Evolutionary conservation across 2,797 vertebrate genomes (phyloP).

Genomic region (Oryzias sinensis): DNA sequence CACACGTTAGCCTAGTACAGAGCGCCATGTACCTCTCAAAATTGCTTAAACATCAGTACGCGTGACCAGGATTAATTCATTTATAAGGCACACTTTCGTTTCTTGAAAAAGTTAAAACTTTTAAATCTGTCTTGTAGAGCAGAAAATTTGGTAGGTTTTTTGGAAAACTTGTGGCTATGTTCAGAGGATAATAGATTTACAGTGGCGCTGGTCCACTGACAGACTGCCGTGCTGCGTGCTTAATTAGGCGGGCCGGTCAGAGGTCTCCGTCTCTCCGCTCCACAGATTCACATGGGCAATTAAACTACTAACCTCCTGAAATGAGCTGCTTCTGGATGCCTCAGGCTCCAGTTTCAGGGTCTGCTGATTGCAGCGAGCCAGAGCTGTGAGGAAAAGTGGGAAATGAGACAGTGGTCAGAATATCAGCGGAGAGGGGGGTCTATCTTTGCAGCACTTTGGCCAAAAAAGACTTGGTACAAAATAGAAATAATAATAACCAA

Average conservation of each 20-base stretch:
- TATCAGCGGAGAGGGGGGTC: neutral
- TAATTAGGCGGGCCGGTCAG: conserved; percentile 80
- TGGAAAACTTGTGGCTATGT: neutral
- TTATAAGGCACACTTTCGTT: no score
- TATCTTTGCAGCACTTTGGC: no score
- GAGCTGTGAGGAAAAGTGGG: conserved; percentile 67
- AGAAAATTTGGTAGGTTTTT: no score
- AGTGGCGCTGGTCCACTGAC: neutral
- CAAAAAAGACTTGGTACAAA: no score
- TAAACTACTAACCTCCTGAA: conserved; percentile 83
- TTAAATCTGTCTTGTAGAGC: no score
- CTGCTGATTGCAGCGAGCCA: conserved; percentile 58
- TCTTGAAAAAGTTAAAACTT: no score
- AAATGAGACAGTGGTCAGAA: conserved; percentile 7
- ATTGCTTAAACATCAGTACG: no score
- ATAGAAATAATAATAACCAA: no score
- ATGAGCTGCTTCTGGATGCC: conserved; percentile 79
- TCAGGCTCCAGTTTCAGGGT: conserved; percentile 75
- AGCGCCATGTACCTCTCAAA: no score
- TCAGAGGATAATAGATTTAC: conserved; percentile 1
- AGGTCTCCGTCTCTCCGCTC: conserved; percentile 67
- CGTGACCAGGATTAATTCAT: no score
- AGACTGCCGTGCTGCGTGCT: conserved; percentile 53
- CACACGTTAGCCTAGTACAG: no score
- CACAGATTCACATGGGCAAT: conserved; percentile 82